Evolutionary conservation across 2,113 vertebrate genomes (phyloP), one percentile per base, ranked within the genome.

Genomic region (Rhodinocichla rosea): DNA sequence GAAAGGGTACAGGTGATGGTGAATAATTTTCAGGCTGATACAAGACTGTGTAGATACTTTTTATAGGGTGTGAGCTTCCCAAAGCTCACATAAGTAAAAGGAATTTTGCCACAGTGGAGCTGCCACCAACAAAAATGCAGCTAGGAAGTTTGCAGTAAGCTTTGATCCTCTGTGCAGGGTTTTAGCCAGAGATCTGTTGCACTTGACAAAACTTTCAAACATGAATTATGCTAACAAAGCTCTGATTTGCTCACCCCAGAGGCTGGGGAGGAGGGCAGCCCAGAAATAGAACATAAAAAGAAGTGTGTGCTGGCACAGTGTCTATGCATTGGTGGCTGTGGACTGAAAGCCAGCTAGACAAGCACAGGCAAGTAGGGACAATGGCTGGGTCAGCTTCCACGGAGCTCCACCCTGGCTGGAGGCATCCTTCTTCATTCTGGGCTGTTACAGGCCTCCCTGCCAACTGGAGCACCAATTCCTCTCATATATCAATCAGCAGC

Each of bases 321-420:
- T 70, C 82, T 65, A 7, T 62, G 42, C 71, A 67, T 6, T 86
- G 83, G 50, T 88, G 1, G 9, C 70, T 88, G 30, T 60, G 69
- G 64, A 55, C 40, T 45, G 76, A 69, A 64, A 75, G 12, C 45
- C 71, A 65, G 42, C 76, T 64, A 67, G 68, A 33, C 60, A 87
- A 64, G 86, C 84, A 67, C n/a, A 80, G 85, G 63, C 70, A 10
- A 85, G 82, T 13, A 14, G 11, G 53, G 92, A 95, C 96, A 94
- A 91, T 90, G 52, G 92, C 67, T 94, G 84, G 53, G 59, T 84
- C 74, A 78, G 87, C 60, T 89, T 95, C 69, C 90, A 95, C 27
- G 1, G n/a, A 40, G 44, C 85, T 92, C 90, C 94, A 76, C 96
- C 92, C 84, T 24, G 24, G 78, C 78, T 93, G 49, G 57, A 91